A percentile compares a stretch with the other conserved stretches of the same genome.
Conservation (phyloP, 2,888 invertebrate genomes). For the Operophtera brumata region DNA sequence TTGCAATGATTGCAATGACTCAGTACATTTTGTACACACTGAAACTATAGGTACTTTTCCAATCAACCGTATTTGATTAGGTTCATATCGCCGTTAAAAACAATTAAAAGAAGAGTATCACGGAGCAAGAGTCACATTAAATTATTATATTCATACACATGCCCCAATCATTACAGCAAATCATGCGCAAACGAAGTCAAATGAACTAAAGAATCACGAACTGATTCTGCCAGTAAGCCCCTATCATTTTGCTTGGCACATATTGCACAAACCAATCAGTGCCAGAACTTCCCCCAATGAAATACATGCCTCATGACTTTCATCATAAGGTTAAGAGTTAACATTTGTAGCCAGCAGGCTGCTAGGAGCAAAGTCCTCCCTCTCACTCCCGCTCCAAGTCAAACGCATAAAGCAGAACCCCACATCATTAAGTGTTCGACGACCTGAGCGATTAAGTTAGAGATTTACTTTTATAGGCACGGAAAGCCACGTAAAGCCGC, state of each 20-base stretch:
- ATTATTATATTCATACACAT: not conserved
- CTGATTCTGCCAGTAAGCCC: slow-evolving; percentile 22
- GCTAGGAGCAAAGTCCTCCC: slow-evolving; percentile 25
- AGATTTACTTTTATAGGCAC: slow-evolving; percentile 52
- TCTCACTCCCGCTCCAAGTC: slow-evolving; percentile 35
- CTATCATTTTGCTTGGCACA: slow-evolving; percentile 23
- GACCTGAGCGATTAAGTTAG: slow-evolving; percentile 51
- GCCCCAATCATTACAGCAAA: not conserved
- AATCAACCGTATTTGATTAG: too few relatives aligned
- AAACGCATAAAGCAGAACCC: slow-evolving; percentile 44
- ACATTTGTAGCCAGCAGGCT: slow-evolving; percentile 17
- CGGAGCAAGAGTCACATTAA: not conserved
- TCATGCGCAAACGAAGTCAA: not conserved
- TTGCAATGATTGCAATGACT: too few relatives aligned
- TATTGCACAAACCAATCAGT: not conserved
- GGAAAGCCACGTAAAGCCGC: slow-evolving; percentile 37
- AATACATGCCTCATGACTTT: slow-evolving; percentile 7
- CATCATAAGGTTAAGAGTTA: slow-evolving; percentile 22
- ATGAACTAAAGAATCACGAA: slow-evolving; percentile 4
- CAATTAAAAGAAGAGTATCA: too few relatives aligned
- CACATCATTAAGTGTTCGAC: slow-evolving; percentile 59
- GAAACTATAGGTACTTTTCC: too few relatives aligned
- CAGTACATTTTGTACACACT: too few relatives aligned
- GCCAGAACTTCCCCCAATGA: not conserved
- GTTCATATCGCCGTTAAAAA: too few relatives aligned